These are phyloP conservation scores for Calliopum simillimum DNA, from an alignment of 2,888 invertebrate species.

Conservation along the genomic window DNA sequence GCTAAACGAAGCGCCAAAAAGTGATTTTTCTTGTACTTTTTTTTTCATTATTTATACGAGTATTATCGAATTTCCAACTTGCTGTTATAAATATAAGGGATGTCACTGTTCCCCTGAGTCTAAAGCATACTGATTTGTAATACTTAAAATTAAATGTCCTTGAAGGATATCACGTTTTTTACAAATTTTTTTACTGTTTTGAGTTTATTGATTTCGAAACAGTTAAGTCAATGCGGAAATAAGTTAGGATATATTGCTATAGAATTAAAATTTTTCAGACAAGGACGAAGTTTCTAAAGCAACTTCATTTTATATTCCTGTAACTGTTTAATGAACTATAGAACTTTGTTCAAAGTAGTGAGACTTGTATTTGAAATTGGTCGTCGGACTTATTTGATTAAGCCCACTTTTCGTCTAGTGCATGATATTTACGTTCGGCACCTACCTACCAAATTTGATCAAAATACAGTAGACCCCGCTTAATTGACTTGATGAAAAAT, in stretches of 20 bases:
- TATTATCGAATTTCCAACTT: slow-evolving; percentile 22
- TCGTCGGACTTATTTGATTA: no score
- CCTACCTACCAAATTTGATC: no score
- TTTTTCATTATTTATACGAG: slow-evolving; percentile 1
- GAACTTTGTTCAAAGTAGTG: no score
- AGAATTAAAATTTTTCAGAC: slow-evolving; percentile 14
- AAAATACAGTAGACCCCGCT: no score
- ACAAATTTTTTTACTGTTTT: slow-evolving; percentile 7
- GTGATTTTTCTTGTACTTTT: slow-evolving; percentile 25
- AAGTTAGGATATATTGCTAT: slow-evolving; percentile 4
- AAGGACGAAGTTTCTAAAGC: no score
- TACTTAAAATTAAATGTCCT: slow-evolving; percentile 25
- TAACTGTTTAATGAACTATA: no score
- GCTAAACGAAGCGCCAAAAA: slow-evolving; percentile 11
- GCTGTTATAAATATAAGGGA: no score
- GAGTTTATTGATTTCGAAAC: not conserved
- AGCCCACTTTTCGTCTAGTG: no score
- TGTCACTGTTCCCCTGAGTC: not conserved
- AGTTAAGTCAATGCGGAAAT: slow-evolving; percentile 29
- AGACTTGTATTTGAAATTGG: no score
- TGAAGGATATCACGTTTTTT: slow-evolving; percentile 25
- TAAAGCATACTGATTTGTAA: slow-evolving; percentile 8
- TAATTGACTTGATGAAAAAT: no score
- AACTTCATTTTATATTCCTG: no score
- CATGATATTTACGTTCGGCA: no score